Conservation (phyloP, 2,797 vertebrate species). For the Scleropages formosus region DNA sequence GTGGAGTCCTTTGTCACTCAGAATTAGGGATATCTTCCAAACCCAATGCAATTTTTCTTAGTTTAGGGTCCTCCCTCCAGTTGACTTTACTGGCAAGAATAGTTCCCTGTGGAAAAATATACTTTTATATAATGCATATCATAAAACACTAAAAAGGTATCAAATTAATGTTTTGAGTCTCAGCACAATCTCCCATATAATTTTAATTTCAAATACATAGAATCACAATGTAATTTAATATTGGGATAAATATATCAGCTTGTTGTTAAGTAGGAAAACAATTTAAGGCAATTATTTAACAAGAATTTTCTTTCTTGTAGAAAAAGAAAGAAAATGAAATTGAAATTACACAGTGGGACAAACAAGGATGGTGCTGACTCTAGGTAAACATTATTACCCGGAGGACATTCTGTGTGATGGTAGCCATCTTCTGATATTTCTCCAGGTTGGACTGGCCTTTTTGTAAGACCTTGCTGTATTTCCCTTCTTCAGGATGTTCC, state of each 20-base stretch:
- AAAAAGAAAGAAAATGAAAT: too few species aligned
- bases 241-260: too few species aligned
- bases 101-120: slow-evolving; percentile 57
- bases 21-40: slow-evolving; percentile 63
- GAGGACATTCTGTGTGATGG: slow-evolving; percentile 69
- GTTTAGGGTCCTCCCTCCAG: slow-evolving; percentile 70
- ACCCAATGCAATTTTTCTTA: slow-evolving; percentile 65
- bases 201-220: too few species aligned
- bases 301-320: too few species aligned
- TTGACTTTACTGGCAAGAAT: slow-evolving; percentile 70
- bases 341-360: too few species aligned
- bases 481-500: slow-evolving; percentile 56
- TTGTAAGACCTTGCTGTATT: slow-evolving; percentile 59
- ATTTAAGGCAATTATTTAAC: too few species aligned
- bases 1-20: slow-evolving; percentile 35
- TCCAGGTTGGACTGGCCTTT: slow-evolving; percentile 65
- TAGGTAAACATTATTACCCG: slow-evolving; percentile 53
- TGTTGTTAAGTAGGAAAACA: too few species aligned
- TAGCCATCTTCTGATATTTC: slow-evolving; percentile 66
- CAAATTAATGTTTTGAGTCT: background rate
- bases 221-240: too few species aligned
- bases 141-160: background rate
- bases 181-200: too few species aligned
- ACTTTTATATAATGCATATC: background rate
- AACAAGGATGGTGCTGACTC: too few species aligned